Conservation (phyloP, 2,888 invertebrate genomes). For the Chydorus sphaericus region DNA sequence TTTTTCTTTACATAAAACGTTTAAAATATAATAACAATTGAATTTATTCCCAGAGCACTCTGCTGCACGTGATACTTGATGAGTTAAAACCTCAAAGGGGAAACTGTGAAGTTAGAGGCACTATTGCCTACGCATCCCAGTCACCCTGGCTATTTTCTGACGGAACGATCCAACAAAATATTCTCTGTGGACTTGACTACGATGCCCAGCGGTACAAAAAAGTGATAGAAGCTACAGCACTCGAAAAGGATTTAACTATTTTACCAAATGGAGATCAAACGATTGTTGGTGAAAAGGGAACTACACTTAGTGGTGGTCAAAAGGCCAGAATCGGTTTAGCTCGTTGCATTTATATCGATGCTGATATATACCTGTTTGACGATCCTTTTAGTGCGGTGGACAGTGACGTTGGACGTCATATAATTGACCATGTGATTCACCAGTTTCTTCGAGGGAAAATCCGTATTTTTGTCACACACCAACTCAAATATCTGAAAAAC, state of each 20-base stretch:
- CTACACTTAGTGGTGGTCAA: constrained; percentile 38
- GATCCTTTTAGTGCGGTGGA: constrained; percentile 38
- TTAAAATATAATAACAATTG: neutral
- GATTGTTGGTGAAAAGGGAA: constrained; percentile 38
- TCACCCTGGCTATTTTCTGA: constrained; percentile 63
- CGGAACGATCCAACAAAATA: constrained; percentile 78
- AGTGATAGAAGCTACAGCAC: constrained; percentile 24
- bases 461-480: constrained; percentile 50
- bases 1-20: too few species aligned
- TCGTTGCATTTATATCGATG: constrained; percentile 29
- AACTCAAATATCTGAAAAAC: constrained; percentile 57
- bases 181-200: constrained; percentile 63
- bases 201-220: constrained; percentile 30
- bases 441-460: constrained; percentile 28
- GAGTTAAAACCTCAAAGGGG: constrained; percentile 32
- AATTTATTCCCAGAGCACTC: constrained; percentile 17
- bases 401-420: constrained; percentile 30
- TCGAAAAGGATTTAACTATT: constrained; percentile 32
- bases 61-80: constrained; percentile 28
- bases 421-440: constrained; percentile 32
- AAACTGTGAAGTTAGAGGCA: constrained; percentile 28
- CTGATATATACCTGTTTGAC: constrained; percentile 35
- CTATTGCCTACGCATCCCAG: constrained; percentile 36
- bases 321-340: constrained; percentile 37
- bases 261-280: constrained; percentile 35